Percentiles rank a stretch among this genome's conserved stretches.
Evolutionary conservation across 1,140 invertebrate species (phyloP).

Genomic region (Rhopalosiphum padi): DNA sequence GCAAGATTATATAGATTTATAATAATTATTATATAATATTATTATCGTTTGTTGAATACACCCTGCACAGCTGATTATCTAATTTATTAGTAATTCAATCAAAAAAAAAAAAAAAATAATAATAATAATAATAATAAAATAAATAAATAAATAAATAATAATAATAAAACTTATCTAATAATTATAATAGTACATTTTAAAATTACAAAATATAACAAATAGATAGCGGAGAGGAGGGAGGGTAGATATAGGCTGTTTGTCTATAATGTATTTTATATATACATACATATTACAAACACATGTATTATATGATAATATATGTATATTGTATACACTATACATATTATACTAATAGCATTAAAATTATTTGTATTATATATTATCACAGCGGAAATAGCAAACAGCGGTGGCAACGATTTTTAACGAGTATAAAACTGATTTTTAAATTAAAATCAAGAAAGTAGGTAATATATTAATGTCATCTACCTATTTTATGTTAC

Average conservation of each 20-base stretch:
- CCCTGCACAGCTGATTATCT: conserved; percentile 50
- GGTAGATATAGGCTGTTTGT: conserved; percentile 12
- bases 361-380: conserved; percentile 46
- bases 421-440: conserved; percentile 12
- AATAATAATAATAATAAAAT: conserved; percentile 17
- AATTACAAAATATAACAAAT: conserved; percentile 44
- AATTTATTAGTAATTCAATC: conserved; percentile 37
- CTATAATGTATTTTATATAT: neutral
- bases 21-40: conserved; percentile 36
- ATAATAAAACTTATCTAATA: conserved; percentile 29
- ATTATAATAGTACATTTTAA: conserved; percentile 36
- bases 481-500: neutral
- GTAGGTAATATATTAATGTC: neutral
- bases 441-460: neutral
- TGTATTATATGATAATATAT: conserved; percentile 5
- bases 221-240: neutral
- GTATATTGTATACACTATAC: neutral
- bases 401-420: conserved; percentile 33
- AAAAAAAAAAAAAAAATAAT: conserved; percentile 30
- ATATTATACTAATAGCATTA: conserved; percentile 39
- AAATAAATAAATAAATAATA: conserved; percentile 20
- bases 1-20: conserved; percentile 16
- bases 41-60: conserved; percentile 51
- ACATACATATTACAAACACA: neutral
- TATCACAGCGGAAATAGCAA: conserved; percentile 46